Evolutionary conservation across 2,888 invertebrate species (phyloP).

Genomic region (Tipula unca): DNA sequence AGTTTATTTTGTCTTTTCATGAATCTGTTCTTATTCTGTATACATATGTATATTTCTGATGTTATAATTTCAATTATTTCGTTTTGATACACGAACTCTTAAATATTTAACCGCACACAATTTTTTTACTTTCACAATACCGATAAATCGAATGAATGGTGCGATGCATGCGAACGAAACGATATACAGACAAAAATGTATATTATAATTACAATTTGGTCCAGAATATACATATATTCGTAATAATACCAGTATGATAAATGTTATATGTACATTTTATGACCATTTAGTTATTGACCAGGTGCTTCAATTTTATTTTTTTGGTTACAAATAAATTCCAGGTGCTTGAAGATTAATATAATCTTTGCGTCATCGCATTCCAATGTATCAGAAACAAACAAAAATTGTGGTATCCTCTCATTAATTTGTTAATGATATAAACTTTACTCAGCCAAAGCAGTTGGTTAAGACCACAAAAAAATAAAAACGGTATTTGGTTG

Average conservation of each 20-base stretch:
- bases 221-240: no score
- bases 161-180: background rate
- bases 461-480: no score
- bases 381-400: background rate
- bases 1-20: background rate
- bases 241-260: background rate
- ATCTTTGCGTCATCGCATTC: background rate
- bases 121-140: background rate
- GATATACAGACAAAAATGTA: background rate
- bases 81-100: background rate
- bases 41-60: background rate
- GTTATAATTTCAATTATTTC: background rate
- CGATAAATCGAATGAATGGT: background rate
- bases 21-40: background rate
- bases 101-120: background rate
- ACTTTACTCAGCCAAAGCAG: no score
- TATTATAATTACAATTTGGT: background rate
- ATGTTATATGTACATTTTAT: background rate
- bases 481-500: no score
- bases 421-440: background rate
- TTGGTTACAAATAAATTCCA: background rate
- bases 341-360: background rate
- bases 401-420: background rate
- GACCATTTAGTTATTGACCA: background rate
- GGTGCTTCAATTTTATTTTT: background rate